A percentile compares a stretch with the other conserved stretches of the same genome.
These are phyloP conservation scores for Anastrepha obliqua DNA, from an alignment of 1,140 invertebrate genomes.

Conservation along the genomic window DNA sequence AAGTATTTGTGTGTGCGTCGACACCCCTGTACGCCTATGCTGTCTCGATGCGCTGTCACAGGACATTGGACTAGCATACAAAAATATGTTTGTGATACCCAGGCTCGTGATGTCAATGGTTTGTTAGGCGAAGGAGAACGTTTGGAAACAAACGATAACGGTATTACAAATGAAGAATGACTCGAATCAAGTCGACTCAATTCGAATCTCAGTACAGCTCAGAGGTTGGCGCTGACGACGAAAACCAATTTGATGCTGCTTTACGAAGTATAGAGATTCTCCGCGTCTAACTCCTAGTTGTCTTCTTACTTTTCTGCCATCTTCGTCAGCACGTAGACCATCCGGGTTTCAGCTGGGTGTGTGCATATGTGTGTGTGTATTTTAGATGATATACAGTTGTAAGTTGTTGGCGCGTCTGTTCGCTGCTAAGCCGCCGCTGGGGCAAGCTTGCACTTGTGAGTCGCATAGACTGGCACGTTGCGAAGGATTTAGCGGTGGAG, in stretches of 20 bases:
- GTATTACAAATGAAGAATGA: slow-evolving; percentile 56
- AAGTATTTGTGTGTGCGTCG: too few relatives aligned
- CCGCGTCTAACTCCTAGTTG: neutral
- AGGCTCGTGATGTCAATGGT: neutral
- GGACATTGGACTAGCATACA: neutral
- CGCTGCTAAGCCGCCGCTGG: neutral
- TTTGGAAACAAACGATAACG: slow-evolving; percentile 48
- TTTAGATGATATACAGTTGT: neutral
- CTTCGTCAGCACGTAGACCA: neutral
- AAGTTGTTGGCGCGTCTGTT: neutral
- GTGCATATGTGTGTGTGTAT: neutral
- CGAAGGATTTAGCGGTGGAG: neutral
- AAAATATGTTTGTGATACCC: neutral
- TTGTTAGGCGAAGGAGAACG: neutral
- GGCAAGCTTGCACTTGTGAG: neutral
- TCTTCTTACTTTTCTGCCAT: neutral
- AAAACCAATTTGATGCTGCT: neutral
- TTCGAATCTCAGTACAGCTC: neutral
- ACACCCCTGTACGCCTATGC: neutral
- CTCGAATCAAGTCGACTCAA: slow-evolving; percentile 8
- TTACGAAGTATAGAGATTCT: neutral
- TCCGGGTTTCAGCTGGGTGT: neutral
- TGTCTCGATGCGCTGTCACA: neutral
- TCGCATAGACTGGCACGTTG: slow-evolving; percentile 1
- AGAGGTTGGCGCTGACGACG: neutral